These are phyloP conservation scores for Drosophila pseudoananassae DNA, from an alignment of 1,140 invertebrate genomes.

Conservation along the genomic window DNA sequence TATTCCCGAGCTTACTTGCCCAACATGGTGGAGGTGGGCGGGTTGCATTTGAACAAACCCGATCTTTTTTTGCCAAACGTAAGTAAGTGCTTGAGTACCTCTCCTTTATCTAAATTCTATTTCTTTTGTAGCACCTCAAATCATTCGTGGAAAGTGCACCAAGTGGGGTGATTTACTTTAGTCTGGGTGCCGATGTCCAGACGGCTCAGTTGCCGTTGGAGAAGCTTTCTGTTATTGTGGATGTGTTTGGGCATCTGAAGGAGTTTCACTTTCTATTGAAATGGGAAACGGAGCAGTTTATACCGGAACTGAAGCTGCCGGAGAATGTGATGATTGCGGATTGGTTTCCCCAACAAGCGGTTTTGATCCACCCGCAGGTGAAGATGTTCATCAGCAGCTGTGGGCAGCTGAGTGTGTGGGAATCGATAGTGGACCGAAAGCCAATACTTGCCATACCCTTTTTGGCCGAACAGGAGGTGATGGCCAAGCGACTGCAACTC, in stretches of 20 bases:
- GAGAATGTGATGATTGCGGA: conserved; percentile 87
- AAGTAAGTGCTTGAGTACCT: conserved; percentile 3
- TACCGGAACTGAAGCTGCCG: conserved; percentile 79
- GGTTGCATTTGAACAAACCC: conserved; percentile 75
- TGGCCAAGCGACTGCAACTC: conserved; percentile 83
- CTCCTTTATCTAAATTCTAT: not conserved
- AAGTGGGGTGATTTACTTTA: conserved; percentile 87
- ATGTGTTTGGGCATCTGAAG: conserved; percentile 86
- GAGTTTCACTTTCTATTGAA: conserved; percentile 88
- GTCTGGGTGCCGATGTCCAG: conserved; percentile 87
- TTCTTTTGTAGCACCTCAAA: conserved; percentile 65
- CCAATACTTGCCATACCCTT: conserved; percentile 88
- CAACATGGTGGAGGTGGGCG: conserved; percentile 87
- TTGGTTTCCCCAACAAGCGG: conserved; percentile 90
- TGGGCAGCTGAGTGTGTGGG: conserved; percentile 87
- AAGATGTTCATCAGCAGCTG: conserved; percentile 88
- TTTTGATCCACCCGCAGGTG: conserved; percentile 86
- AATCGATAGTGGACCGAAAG: conserved; percentile 86
- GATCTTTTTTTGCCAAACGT: conserved; percentile 56
- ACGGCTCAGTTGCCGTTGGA: conserved; percentile 85
- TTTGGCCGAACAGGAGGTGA: conserved; percentile 86
- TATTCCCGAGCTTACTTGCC: conserved; percentile 86
- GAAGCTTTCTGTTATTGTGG: conserved; percentile 84
- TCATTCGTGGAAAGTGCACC: conserved; percentile 86
- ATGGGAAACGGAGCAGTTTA: conserved; percentile 86